Base-by-base conservation (phyloP, 2,888 invertebrate species). In the Aphodius granarius region DNA sequence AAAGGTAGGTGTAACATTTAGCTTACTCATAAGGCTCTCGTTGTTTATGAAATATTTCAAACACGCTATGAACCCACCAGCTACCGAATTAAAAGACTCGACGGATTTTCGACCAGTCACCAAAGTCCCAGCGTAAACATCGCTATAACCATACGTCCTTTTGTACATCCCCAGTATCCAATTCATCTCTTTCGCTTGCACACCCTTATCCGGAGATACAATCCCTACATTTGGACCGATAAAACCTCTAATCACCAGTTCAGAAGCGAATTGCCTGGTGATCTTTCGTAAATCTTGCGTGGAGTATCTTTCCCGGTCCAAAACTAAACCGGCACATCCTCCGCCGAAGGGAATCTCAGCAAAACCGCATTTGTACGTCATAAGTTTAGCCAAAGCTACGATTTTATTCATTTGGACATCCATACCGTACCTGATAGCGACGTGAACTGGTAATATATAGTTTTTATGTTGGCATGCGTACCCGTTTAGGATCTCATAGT, bases 71-170 rank as follows among this genome's bases (percentile, higher is more conserved):
- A 93, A 91, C 77, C 94, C 94, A 81, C 92, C 90, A 75, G 96
- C 96, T 17, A 96, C 96, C 76, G 94, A 94, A 43, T 93, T 91
- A 78, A 95, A 91, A 22, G 95, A 96, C 85, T 95, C 93, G 83
- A 96, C 95, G 83, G 94, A 93, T 63, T 96, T 95, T 86, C 96
- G 96, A 75, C 96, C 96, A 20, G 96, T 97, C 75, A 96, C 94
- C 84, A 94, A 94, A 16, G 94, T 95, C 80, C 92, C 90, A 16
- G 94, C 93, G 87, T 95, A 94, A 79, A 95, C 88, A 84, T 95
- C 94, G 78, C 89, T 87, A 84, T 92, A 91, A 0, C 94, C 81
- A 22, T 80, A 77, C 5, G 95, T 94, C 86, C 94, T 93, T 76
- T 92, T 89, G 83, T 94, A 95, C 6, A 94, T 94, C 83, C 95